Percentiles rank a stretch among this genome's conserved stretches.
These are phyloP conservation scores for Lochmaea capreae DNA, from an alignment of 2,888 invertebrate species.

Conservation along the genomic window DNA sequence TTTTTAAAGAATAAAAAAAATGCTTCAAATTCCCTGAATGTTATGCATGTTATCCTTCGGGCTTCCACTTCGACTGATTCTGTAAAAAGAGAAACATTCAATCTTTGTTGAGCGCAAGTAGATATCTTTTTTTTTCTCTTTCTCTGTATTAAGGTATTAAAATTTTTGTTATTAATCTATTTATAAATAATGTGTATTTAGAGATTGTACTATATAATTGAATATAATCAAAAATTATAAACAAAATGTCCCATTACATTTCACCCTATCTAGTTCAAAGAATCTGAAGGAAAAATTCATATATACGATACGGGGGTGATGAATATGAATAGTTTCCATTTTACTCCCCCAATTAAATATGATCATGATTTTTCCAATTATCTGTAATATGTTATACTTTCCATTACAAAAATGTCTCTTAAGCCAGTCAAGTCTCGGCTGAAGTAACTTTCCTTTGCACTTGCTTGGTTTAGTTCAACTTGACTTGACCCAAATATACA, in stretches of 20 bases:
- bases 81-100: constrained; percentile 36
- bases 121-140: constrained; percentile 31
- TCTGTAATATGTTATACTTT: no score
- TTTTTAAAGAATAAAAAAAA: constrained; percentile 25
- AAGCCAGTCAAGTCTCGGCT: no score
- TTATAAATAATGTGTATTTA: constrained; percentile 9
- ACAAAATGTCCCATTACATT: neutral
- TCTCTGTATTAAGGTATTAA: no score
- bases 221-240: neutral
- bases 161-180: constrained; percentile 17
- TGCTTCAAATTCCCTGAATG: constrained; percentile 48
- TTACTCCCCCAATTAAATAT: no score
- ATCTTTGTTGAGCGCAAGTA: constrained; percentile 41
- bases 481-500: no score
- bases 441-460: no score
- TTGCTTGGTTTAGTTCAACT: no score
- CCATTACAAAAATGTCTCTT: no score
- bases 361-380: no score
- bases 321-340: no score
- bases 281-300: no score
- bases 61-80: constrained; percentile 54
- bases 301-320: neutral
- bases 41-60: constrained; percentile 53
- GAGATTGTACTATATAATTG: constrained; percentile 10
- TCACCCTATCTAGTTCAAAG: neutral